phyloP scores from a whole-genome alignment of 2,113 vertebrate species.

The Otocyon megalotis region DNA sequence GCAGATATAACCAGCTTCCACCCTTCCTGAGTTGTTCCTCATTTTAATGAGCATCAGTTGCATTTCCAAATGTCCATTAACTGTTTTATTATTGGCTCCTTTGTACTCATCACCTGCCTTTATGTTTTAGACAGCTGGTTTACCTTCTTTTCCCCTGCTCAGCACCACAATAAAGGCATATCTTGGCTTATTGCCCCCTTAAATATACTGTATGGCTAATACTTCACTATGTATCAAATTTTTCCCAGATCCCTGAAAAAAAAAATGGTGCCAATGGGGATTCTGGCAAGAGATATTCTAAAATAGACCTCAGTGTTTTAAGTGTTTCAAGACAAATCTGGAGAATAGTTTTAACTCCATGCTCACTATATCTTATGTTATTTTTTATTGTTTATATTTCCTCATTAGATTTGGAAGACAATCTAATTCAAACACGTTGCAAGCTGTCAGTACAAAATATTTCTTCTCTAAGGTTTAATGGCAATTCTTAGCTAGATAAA shows the following conservation, averaged over 20 bases:
- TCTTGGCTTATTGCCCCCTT: neutral
- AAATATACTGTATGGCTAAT: neutral
- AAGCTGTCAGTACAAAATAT: neutral
- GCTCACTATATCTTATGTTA: neutral
- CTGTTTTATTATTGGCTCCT: neutral
- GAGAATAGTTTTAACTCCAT: constrained; percentile 20
- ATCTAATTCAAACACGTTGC: neutral
- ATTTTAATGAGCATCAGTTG: neutral
- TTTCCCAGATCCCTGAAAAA: neutral
- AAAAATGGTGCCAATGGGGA: neutral
- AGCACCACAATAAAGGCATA: neutral
- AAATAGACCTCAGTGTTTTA: constrained; percentile 28
- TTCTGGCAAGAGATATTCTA: constrained; percentile 43
- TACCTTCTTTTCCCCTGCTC: neutral
- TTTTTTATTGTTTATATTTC: constrained; percentile 14
- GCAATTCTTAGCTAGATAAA: neutral
- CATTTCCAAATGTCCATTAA: neutral
- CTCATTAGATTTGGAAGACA: neutral
- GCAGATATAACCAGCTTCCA: neutral
- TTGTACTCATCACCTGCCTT: neutral
- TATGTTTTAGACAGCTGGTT: neutral
- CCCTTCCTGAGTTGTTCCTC: neutral
- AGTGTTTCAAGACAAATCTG: neutral
- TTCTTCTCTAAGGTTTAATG: neutral
- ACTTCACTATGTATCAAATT: neutral